phyloP scores from a whole-genome alignment of 2,888 invertebrate species.

The Timema podura region DNA sequence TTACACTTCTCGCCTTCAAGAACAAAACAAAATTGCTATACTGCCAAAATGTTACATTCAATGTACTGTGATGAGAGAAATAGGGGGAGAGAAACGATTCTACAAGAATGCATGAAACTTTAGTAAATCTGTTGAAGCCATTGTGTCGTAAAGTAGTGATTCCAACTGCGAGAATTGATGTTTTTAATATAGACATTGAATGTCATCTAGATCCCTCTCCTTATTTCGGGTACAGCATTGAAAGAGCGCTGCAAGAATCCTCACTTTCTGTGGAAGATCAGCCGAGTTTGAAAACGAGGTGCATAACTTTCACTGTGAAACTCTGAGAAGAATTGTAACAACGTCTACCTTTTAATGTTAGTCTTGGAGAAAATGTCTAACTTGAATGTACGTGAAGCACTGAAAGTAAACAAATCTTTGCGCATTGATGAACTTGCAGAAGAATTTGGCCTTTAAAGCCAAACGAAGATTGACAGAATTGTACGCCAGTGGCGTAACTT shows the following conservation, averaged over 20 bases:
- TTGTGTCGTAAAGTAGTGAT: background rate
- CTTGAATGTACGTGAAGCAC: background rate
- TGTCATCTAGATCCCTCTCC: background rate
- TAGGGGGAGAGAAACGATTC: background rate
- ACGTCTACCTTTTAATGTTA: background rate
- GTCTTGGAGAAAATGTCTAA: background rate
- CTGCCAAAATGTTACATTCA: constrained; percentile 1
- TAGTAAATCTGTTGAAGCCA: background rate
- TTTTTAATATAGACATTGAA: background rate
- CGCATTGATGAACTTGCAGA: background rate
- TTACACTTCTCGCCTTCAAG: background rate
- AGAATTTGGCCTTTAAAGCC: background rate
- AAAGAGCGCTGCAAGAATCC: background rate
- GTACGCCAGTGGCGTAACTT: background rate
- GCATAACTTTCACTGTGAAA: too few relatives aligned
- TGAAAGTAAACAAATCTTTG: background rate
- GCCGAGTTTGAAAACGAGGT: background rate
- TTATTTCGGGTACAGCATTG: background rate
- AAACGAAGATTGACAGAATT: background rate
- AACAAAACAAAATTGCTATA: background rate
- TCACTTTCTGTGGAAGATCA: background rate
- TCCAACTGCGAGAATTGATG: background rate
- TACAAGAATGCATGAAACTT: background rate
- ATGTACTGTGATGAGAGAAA: background rate
- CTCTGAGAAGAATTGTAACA: background rate